phyloP scores from a whole-genome alignment of 2,797 vertebrate species.

The Karalla daura region DNA sequence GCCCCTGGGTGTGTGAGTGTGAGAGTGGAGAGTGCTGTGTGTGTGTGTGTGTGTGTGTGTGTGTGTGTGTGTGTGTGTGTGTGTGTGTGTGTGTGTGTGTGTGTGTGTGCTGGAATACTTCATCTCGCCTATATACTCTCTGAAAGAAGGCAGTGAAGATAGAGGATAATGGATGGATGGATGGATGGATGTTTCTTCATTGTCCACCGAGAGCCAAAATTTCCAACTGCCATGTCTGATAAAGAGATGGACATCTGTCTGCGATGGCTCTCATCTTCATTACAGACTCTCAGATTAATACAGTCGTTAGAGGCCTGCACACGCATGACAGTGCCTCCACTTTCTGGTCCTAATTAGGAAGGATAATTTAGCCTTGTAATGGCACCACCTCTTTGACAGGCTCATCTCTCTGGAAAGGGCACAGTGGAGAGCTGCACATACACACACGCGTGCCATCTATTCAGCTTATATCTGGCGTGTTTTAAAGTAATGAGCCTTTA shows the following conservation, averaged over 20 bases:
- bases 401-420: slow-evolving; percentile 34
- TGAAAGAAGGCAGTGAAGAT: no score
- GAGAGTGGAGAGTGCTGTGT: no score
- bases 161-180: no score
- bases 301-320: slow-evolving; percentile 9
- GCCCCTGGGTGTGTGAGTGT: no score
- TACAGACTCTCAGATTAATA: slow-evolving; percentile 23
- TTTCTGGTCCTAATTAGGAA: slow-evolving; percentile 27
- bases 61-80: no score
- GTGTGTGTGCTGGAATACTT: no score
- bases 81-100: no score
- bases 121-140: no score
- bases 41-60: no score
- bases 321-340: slow-evolving; percentile 11
- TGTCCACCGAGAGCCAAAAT: neutral
- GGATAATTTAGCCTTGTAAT: slow-evolving; percentile 21
- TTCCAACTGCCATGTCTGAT: slow-evolving; percentile 16
- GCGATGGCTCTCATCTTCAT: slow-evolving; percentile 21
- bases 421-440: neutral
- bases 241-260: slow-evolving; percentile 15
- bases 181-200: neutral
- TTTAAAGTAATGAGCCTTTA: slow-evolving; percentile 57
- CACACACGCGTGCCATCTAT: neutral
- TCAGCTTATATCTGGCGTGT: slow-evolving; percentile 9
- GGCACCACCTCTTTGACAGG: slow-evolving; percentile 27